phyloP scores from a whole-genome alignment of 2,113 vertebrate genomes.

The Atlantisia rogersi region DNA sequence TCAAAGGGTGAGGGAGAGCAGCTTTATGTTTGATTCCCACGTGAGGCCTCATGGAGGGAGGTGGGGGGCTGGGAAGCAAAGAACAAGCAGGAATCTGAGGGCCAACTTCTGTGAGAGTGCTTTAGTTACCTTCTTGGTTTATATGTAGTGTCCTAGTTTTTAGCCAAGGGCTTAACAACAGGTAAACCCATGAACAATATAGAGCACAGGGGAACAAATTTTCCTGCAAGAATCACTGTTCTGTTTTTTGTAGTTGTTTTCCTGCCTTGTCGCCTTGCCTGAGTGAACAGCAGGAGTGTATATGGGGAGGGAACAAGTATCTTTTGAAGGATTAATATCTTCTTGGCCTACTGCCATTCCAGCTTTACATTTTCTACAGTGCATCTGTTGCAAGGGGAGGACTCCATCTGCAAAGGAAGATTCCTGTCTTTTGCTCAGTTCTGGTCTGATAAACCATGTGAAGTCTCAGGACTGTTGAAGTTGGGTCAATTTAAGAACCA shows the following conservation, averaged over 20 bases:
- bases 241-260: neutral
- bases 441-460: neutral
- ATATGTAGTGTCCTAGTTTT: neutral
- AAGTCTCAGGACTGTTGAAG: neutral
- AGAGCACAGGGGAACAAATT: neutral
- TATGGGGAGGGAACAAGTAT: neutral
- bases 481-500: neutral
- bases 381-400: neutral
- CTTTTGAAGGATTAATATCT: neutral
- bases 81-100: neutral
- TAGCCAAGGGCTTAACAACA: neutral
- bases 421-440: neutral
- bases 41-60: neutral
- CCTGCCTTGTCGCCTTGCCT: neutral
- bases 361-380: neutral
- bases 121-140: neutral
- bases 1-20: neutral
- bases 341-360: neutral
- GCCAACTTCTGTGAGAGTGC: neutral
- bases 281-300: rapidly evolving
- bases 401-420: neutral
- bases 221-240: neutral
- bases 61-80: neutral
- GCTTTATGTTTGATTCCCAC: neutral
- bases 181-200: rapidly evolving